A percentile compares a stretch with the other conserved stretches of the same genome.
Evolutionary conservation across 2,888 invertebrate species (phyloP).

Genomic region (Deilephila porcellus): DNA sequence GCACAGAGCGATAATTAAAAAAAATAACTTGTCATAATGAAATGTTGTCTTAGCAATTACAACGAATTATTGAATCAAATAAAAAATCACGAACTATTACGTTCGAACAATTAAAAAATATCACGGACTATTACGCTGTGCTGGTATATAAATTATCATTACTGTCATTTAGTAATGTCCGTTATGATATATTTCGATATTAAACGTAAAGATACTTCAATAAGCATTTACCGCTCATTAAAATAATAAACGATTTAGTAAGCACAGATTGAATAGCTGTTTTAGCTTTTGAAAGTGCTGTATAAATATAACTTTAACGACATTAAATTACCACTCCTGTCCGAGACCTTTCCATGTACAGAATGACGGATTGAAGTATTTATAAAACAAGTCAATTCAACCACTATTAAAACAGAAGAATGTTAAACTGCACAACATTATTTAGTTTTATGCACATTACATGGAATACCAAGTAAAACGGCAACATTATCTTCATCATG

Average conservation of each 20-base stretch:
- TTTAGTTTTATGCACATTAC: background rate
- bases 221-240: background rate
- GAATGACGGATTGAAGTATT: slow-evolving; percentile 26
- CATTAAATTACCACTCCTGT: background rate
- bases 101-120: background rate
- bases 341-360: slow-evolving; percentile 27
- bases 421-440: background rate
- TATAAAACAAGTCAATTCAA: slow-evolving; percentile 25
- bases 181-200: background rate
- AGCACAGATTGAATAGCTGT: background rate
- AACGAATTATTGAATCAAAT: background rate
- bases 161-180: background rate
- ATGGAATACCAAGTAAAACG: background rate
- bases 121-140: background rate
- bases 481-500: background rate
- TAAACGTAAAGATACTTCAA: background rate
- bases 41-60: background rate
- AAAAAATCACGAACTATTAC: background rate
- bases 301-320: slow-evolving; percentile 13
- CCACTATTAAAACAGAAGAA: background rate
- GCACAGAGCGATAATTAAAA: background rate
- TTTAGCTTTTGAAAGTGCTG: slow-evolving; percentile 1
- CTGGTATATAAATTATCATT: background rate
- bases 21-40: background rate
- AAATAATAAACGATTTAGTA: background rate